Evolutionary conservation across 2,797 vertebrate species (phyloP).

Genomic region (Melanotaenia maccullochi): DNA sequence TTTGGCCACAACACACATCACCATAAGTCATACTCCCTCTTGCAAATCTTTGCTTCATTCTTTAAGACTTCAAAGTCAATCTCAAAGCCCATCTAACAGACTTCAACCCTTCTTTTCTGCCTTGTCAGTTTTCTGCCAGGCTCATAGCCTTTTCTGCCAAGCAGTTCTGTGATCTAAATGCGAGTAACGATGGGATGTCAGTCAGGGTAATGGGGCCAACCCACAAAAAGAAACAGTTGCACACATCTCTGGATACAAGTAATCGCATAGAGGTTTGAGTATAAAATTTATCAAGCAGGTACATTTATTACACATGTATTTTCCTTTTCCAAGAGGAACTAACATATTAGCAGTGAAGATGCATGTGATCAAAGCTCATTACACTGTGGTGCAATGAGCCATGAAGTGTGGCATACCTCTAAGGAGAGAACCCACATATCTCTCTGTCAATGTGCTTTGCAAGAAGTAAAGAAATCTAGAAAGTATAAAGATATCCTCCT

Average conservation of each 20-base stretch:
- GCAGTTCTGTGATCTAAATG: slow-evolving; percentile 22
- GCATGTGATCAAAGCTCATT: background rate
- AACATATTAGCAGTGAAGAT: background rate
- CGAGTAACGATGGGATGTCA: slow-evolving; percentile 13
- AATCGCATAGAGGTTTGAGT: slow-evolving; percentile 8
- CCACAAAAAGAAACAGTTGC: slow-evolving; percentile 10
- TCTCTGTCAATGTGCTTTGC: background rate
- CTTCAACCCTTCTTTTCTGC: slow-evolving; percentile 44
- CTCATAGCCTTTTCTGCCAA: slow-evolving; percentile 42
- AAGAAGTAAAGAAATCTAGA: background rate
- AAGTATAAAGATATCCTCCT: background rate
- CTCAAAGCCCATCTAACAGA: slow-evolving; percentile 32
- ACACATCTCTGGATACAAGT: background rate
- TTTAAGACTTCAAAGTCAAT: slow-evolving; percentile 50
- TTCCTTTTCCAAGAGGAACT: background rate
- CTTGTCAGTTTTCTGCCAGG: slow-evolving; percentile 43
- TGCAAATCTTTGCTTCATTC: slow-evolving; percentile 29
- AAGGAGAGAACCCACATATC: background rate
- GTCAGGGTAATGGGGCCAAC: slow-evolving; percentile 15
- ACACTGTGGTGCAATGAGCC: slow-evolving; percentile 1
- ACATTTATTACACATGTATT: background rate
- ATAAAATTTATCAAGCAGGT: background rate
- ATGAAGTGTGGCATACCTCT: background rate
- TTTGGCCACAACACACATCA: slow-evolving; percentile 40
- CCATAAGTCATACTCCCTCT: slow-evolving; percentile 24